Base-by-base conservation (phyloP, 1,140 invertebrate species). In the Thaumetopoea pityocampa region DNA sequence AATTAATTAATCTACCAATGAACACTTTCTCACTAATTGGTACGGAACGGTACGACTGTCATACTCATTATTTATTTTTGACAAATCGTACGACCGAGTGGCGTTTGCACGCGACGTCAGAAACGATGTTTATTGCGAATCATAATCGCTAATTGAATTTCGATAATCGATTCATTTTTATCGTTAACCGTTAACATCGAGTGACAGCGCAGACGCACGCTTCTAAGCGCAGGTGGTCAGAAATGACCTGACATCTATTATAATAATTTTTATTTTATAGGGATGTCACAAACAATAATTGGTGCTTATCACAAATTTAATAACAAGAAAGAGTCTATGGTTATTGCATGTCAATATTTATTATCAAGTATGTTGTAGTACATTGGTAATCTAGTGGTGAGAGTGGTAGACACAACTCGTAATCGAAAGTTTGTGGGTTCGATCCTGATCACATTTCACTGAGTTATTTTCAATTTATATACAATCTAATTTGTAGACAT, bases 81-180 rank as follows among this genome's bases (percentile, higher is more conserved):
- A 38, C 35, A 38, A 28, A 38, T 38, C 24, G 24, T 9, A 6
- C 24, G 24, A 19, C 24, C n/a, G n/a, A 6, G 19, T 1, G 8
- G 5, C 6, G 19, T n/a, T 6, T 8, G 15, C 23, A 28, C 17
- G 35, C 44, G 27, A 17, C 16, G 36, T 47, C 28, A 32, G n/a
- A 40, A 47, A 16, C 10, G 29, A 47, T 38, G 12, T 28, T 38
- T 38, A 38, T 40, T 34, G 35, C 44, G 5, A 40, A 33, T 32
- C 34, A 28, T 22, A 15, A 4, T 20, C 5, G 22, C 10, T 37
- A 23, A 30, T 41, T 40, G 45, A 48, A 48, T 29, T 12, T 48
- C 36, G 26, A 41, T 48, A 41, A 41, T 48, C 30, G 30, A 28
- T 28, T 34, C 24, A 26, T 33, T 6, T 19, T 24, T 26, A 33